Base-by-base conservation (phyloP, 2,113 vertebrate genomes). In the Columba livia region DNA sequence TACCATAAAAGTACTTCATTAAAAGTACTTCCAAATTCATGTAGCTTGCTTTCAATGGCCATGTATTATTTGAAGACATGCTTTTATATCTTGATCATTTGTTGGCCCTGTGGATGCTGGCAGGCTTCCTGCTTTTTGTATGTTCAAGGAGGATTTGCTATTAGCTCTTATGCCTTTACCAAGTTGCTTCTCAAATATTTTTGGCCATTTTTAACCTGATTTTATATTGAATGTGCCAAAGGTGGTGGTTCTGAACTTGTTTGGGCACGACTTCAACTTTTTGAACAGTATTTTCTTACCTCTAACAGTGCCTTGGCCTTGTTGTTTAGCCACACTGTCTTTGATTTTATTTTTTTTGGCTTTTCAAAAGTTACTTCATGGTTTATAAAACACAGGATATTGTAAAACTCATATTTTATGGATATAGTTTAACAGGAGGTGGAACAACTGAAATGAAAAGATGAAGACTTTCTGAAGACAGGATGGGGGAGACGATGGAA, bases 381-480 rank as follows among this genome's bases (percentile, higher is more conserved):
- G 44, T 83, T 96, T 90, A 77, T 86, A 79, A 93, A 93, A 53
- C n/a, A 61, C 54, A 88, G 66, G 74, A 66, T 95, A 85, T 61
- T 77, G 31, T 72, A 93, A 61, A 95, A 82, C 62, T 95, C 25
- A 1, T 62, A 57, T 82, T 89, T 91, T 85, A 74, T 85, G 66
- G 32, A n/a, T 82, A 7, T 20, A 61, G 53, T 69, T 94, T 89
- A 79, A 85, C 20, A 67, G 13, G 61, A 11, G 38, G 32, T 60
- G 25, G 24, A 16, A 82, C 29, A 88, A 69, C 42, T 85, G 90
- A 79, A 93, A 87, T 84, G 29, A 64, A 71, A 78, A 89, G 32
- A 57, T 69, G 61, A 44, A 86, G n/a, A 62, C 34, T 64, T 88
- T 75, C 12, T 82, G 32, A 92, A 82, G 80, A 31, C 29, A 57